Conservation (phyloP, 2,113 vertebrate species). For the Microcebus griseorufus region DNA sequence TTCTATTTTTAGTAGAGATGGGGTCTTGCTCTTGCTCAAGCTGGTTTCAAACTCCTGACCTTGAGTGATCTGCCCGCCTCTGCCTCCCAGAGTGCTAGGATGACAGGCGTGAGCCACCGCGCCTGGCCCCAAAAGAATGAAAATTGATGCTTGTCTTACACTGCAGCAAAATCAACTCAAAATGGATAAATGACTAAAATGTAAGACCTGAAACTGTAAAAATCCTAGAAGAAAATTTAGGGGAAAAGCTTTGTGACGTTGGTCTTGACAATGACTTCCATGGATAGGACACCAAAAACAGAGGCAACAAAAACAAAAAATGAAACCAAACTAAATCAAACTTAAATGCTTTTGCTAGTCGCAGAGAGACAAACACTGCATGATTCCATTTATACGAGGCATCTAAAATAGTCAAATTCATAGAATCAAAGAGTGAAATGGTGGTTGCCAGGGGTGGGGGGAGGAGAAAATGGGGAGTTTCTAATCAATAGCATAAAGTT, state of each 20-base stretch:
- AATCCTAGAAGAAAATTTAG: neutral
- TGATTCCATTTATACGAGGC: neutral
- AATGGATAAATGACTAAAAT: neutral
- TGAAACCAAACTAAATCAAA: neutral
- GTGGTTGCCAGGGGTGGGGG: neutral
- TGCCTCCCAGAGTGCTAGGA: no score
- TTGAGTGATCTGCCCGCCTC: no score
- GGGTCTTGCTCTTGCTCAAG: no score
- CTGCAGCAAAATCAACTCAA: neutral
- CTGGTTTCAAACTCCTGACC: no score
- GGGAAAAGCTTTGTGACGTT: neutral
- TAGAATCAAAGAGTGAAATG: neutral
- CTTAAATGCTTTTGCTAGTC: neutral
- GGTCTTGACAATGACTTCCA: neutral
- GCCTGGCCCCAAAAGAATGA: neutral
- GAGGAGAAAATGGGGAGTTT: neutral
- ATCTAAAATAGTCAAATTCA: neutral
- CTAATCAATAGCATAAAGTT: neutral
- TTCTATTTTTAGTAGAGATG: no score
- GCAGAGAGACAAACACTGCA: neutral
- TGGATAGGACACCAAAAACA: neutral
- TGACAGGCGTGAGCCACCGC: no score
- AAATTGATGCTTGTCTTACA: neutral
- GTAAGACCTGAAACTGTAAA: neutral
- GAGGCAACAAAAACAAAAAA: neutral